Base-by-base conservation (phyloP, 2,113 vertebrate genomes). In the Mesoclemmys tuberculata region DNA sequence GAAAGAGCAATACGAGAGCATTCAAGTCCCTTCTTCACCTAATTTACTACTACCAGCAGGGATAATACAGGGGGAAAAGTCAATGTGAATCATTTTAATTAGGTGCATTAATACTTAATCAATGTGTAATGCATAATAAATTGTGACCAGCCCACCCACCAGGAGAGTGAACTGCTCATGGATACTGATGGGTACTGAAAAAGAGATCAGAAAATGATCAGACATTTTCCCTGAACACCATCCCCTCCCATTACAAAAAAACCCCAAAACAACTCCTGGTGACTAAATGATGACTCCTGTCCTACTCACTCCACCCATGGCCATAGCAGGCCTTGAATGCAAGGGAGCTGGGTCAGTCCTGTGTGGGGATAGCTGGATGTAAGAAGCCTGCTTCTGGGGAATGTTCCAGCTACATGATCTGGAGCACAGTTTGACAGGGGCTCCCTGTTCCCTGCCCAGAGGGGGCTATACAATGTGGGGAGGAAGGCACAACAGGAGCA, bases 31-130 rank as follows among this genome's bases (percentile, higher is more conserved):
- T 93, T 10, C 68, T 91, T 92, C 82, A 85, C 91, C 71, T 46
- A 64, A 10, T 91, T 90, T 91, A 77, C 87, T 38, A 89, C 58
- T 56, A 87, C 61, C 82, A 77, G 85, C 86, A 94, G 54, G 35
- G 80, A 80, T 71, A 64, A 31, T 29, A 16, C 78, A 82, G 38
- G 81, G 81, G 48, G 80, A 46, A 80, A 68, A 84, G 18, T 64
- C 61, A 82, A 46, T 29, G 29, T 83, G 82, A 94, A 88, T 94
- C 2, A 92, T 94, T 94, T 96, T 84, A 96, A 89, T 93, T 87
- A 80, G 88, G 82, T 24, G 8, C 46, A 92, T 26, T 93, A 96
- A 93, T 92, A 78, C 84, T 96, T 93, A 90, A 95, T 85, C 80
- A 58, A 90, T 82, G 19, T 77, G 31, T 80, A 93, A 85, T 77